These are phyloP conservation scores for Trypoxylon attenuatum DNA, from an alignment of 2,888 invertebrate genomes.

Conservation along the genomic window DNA sequence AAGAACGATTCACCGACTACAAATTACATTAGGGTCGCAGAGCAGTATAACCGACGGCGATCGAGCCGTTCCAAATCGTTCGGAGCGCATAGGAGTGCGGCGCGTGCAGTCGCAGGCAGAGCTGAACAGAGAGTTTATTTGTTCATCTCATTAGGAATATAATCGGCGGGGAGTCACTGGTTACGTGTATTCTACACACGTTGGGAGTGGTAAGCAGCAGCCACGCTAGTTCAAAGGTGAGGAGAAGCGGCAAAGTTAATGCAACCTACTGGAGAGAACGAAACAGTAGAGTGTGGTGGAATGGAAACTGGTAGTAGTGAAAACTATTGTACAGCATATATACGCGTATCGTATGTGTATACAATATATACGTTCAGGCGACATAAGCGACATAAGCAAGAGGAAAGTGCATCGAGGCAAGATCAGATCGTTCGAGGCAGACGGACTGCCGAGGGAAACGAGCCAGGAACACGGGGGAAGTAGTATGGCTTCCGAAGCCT, in stretches of 20 bases:
- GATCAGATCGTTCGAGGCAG: slow-evolving; percentile 45
- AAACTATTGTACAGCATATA: too few relatives aligned
- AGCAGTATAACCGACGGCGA: background rate
- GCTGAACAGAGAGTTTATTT: background rate
- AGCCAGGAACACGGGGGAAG: slow-evolving; percentile 59
- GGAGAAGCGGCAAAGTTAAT: background rate
- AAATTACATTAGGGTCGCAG: background rate
- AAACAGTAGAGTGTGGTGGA: slow-evolving; percentile 3
- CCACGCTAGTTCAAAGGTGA: background rate
- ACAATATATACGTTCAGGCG: too few relatives aligned
- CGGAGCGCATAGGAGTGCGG: background rate
- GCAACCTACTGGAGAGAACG: background rate
- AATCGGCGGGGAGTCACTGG: background rate
- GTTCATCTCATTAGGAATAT: slow-evolving; percentile 1
- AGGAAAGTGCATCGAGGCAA: slow-evolving; percentile 37
- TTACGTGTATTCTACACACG: background rate
- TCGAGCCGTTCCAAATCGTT: background rate
- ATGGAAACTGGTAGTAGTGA: background rate
- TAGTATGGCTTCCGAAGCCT: slow-evolving; percentile 71
- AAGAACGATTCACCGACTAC: background rate
- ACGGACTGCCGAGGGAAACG: slow-evolving; percentile 41
- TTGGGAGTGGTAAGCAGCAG: background rate
- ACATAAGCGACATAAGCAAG: slow-evolving; percentile 11
- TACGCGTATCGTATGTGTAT: too few relatives aligned
- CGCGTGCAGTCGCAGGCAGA: background rate